A percentile compares a stretch with the other conserved stretches of the same genome.
Conservation (phyloP, 2,888 invertebrate genomes). For the Volucella bombylans region DNA sequence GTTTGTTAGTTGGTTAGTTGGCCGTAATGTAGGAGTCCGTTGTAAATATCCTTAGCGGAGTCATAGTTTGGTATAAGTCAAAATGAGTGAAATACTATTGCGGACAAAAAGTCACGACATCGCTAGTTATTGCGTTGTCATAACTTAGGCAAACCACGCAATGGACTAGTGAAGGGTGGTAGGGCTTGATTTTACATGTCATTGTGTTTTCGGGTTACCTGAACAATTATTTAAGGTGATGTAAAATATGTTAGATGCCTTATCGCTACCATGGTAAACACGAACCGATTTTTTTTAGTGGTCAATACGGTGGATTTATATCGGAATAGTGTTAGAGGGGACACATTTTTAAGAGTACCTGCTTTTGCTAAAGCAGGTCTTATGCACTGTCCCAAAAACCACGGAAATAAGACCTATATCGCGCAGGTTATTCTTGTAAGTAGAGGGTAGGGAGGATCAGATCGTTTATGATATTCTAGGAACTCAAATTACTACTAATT, state of each 20-base stretch:
- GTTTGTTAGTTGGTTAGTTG: slow-evolving; percentile 16
- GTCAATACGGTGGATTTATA: too few species aligned
- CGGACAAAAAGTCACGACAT: slow-evolving; percentile 45
- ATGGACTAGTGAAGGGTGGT: background rate
- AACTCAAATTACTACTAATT: too few species aligned
- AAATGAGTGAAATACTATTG: slow-evolving; percentile 59
- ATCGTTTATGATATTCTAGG: too few species aligned
- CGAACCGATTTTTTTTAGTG: background rate
- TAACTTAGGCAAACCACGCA: slow-evolving; percentile 28
- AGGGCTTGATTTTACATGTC: slow-evolving; percentile 23
- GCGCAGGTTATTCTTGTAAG: too few species aligned
- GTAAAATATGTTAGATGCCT: slow-evolving; percentile 23
- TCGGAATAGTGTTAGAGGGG: too few species aligned
- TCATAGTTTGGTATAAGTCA: slow-evolving; percentile 66
- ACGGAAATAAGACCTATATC: too few species aligned
- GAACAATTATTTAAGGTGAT: slow-evolving; percentile 22
- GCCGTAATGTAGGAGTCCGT: slow-evolving; percentile 40
- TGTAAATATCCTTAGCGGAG: slow-evolving; percentile 60
- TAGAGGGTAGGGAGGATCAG: too few species aligned
- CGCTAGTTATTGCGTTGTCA: slow-evolving; percentile 39
- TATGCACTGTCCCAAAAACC: too few species aligned
- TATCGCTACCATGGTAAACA: background rate
- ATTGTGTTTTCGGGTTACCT: slow-evolving; percentile 17
- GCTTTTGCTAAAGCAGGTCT: too few species aligned
- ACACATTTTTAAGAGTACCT: too few species aligned